A percentile compares a stretch with the other conserved stretches of the same genome.
Evolutionary conservation across 1,140 invertebrate genomes (phyloP).

Genomic region (Caerostris extrusa): DNA sequence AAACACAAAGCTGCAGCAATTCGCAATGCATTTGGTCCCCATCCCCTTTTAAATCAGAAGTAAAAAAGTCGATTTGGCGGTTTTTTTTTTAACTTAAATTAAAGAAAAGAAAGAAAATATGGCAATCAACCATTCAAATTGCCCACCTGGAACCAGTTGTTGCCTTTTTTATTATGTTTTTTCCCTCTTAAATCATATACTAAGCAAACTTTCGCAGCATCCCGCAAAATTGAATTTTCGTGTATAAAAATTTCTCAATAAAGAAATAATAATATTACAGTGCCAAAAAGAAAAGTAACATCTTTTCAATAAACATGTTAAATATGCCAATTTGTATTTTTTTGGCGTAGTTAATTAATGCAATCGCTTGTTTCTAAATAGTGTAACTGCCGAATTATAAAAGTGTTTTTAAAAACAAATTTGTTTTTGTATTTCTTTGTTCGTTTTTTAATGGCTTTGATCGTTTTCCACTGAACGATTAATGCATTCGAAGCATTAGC

Average conservation of each 20-base stretch:
- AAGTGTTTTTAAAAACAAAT: background rate
- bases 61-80: slow-evolving; percentile 46
- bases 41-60: slow-evolving; percentile 12
- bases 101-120: slow-evolving; percentile 49
- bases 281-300: background rate
- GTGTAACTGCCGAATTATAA: background rate
- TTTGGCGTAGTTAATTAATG: background rate
- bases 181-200: background rate
- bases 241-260: background rate
- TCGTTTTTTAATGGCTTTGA: background rate
- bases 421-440: background rate
- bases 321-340: background rate
- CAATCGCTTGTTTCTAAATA: background rate
- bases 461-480: background rate
- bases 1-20: slow-evolving; percentile 67
- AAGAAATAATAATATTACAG: background rate
- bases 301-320: background rate
- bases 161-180: background rate
- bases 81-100: slow-evolving; percentile 20
- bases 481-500: background rate
- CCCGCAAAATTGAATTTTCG: slow-evolving; percentile 25
- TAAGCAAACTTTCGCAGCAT: slow-evolving; percentile 1
- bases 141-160: slow-evolving; percentile 23
- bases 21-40: slow-evolving; percentile 3
- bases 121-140: background rate